Evolutionary conservation across 2,113 vertebrate species (phyloP).

Genomic region (Coturnix japonica): DNA sequence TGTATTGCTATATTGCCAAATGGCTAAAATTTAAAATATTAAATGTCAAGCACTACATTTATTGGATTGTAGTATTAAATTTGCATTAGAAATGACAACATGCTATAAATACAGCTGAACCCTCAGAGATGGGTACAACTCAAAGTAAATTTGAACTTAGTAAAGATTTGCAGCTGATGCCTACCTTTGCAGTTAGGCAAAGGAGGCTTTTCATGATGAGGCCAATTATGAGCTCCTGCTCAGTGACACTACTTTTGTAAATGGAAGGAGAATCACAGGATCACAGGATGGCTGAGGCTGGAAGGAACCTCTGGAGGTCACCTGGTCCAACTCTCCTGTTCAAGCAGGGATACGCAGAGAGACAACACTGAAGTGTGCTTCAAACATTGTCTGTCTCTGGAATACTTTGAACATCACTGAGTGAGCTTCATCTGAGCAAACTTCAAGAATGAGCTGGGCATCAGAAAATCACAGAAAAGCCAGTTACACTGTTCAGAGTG

Average conservation of each 20-base stretch:
- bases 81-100: constrained; percentile 7
- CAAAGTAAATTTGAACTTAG: neutral
- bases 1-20: neutral
- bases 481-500: neutral
- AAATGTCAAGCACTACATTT: neutral
- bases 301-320: neutral
- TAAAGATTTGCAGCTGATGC: neutral
- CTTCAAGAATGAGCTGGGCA: neutral
- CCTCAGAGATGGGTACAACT: neutral
- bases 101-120: neutral
- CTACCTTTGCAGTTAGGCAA: neutral
- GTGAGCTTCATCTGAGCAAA: neutral
- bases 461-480: neutral
- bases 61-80: neutral
- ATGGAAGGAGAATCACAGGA: neutral
- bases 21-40: neutral
- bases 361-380: neutral
- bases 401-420: neutral
- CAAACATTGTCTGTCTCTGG: neutral
- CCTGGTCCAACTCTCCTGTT: neutral
- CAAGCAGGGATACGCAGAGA: neutral
- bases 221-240: neutral
- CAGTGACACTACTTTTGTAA: neutral
- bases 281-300: neutral
- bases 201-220: neutral